Evolutionary conservation across 1,140 invertebrate species (phyloP), one percentile per base, ranked within the genome.

Genomic region (Drosophila triauraria): DNA sequence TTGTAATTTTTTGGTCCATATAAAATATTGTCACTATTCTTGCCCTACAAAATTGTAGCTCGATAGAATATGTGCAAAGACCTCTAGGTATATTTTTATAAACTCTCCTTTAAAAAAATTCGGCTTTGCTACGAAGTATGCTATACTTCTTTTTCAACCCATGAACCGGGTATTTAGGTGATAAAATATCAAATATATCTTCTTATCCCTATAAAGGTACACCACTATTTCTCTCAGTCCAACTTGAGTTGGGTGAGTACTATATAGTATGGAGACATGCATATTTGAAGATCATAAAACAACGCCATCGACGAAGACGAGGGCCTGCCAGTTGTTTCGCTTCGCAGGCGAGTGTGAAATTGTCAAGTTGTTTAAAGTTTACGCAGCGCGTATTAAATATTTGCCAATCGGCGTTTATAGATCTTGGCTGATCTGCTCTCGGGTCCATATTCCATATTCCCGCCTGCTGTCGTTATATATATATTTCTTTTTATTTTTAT

Each of bases 281-380:
- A 72, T 79, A 87, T 87, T 87, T 87, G 79, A 87, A 72, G 84
- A 88, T 88, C 85, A 90, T 88, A 88, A 88, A 88, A 84, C 85
- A 81, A 81, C 84, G 75, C 74, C 74, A 83, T 69, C 76, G 35
- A 20, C 20, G 44, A 40, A 10, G 32, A 2, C 9, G 54, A 27
- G 35, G 42, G 53, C 43, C 59, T 25, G 43, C 38, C 46, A 67
- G 63, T 64, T 80, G 69, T 72, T 72, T 72, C 53, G 70, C 77
- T 88, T 88, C 85, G 83, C 85, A 85, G 69, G 70, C 81, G 85
- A 88, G 85, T 88, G 85, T 88, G 85, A 88, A 88, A 88, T 88
- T 88, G 84, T 87, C 84, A 87, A 87, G 84, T 90, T 90, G 78
- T 90, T 90, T 90, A 90, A 90, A 90, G 85, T 90, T 90, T 90